phyloP scores from a whole-genome alignment of 2,888 invertebrate genomes.

The Dione vanillae region DNA sequence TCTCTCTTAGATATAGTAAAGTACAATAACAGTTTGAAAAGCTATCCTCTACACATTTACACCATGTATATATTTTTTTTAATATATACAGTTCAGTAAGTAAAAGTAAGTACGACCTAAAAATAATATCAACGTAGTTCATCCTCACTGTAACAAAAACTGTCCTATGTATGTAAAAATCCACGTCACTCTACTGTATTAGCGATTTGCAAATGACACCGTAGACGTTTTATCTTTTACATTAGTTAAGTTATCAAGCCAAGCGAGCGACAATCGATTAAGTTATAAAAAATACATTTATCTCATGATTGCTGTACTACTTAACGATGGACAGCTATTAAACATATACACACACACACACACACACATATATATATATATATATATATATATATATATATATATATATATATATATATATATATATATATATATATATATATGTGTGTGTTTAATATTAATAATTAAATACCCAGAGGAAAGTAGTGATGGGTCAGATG shows the following conservation, averaged over 20 bases:
- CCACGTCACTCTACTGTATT: constrained; percentile 30
- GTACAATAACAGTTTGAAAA: too few species aligned
- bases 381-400: too few species aligned
- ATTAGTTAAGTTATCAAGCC: constrained; percentile 40
- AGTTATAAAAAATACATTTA: constrained; percentile 34
- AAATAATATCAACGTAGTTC: background rate
- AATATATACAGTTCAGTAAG: too few species aligned
- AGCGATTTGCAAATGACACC: constrained; percentile 39
- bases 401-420: too few species aligned
- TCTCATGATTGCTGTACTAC: constrained; percentile 39
- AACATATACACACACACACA: too few species aligned
- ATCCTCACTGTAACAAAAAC: background rate
- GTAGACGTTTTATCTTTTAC: constrained; percentile 36
- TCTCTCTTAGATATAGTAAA: too few species aligned
- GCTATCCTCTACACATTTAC: too few species aligned
- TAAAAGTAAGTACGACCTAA: too few species aligned
- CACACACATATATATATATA: too few species aligned
- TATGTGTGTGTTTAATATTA: constrained; percentile 18
- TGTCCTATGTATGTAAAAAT: constrained; percentile 12
- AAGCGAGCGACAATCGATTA: constrained; percentile 41
- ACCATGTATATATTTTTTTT: too few species aligned
- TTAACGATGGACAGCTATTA: constrained; percentile 30
- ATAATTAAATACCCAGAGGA: constrained; percentile 12
- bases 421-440: too few species aligned
- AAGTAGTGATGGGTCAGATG: constrained; percentile 9